Percentiles rank a stretch among this genome's conserved stretches.
Evolutionary conservation across 2,113 vertebrate species (phyloP).

Genomic region (Catagonus wagneri): DNA sequence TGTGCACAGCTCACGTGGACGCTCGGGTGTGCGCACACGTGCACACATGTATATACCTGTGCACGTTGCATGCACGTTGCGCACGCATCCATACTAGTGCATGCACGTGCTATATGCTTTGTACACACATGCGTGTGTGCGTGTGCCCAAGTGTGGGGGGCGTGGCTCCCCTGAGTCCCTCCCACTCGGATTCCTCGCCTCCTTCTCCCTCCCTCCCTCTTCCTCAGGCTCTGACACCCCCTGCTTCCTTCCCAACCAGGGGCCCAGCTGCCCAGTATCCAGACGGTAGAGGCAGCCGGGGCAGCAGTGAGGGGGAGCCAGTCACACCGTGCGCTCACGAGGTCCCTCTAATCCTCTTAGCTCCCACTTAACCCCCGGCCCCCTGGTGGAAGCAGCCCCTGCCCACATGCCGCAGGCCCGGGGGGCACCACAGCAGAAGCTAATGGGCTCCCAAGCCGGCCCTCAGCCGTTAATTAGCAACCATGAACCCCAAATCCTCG

Average conservation of each 20-base stretch:
- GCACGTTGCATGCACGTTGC: not conserved
- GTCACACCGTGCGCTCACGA: not conserved
- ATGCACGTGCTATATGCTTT: too few relatives aligned
- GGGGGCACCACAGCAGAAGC: not conserved
- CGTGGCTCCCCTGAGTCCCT: not conserved
- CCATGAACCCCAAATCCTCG: not conserved
- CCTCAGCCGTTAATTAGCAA: not conserved
- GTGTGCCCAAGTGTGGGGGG: accelerated
- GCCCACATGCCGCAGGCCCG: not conserved
- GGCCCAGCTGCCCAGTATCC: not conserved
- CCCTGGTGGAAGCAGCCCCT: not conserved
- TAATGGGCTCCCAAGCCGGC: not conserved
- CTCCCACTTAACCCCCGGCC: not conserved
- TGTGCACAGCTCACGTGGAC: not conserved
- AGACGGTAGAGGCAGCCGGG: not conserved
- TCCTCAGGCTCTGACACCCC: not conserved
- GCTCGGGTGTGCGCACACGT: not conserved
- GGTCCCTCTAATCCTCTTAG: constrained; percentile 50
- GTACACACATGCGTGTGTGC: accelerated
- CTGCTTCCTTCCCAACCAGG: not conserved
- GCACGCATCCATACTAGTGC: too few relatives aligned
- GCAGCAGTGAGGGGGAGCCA: not conserved
- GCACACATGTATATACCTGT: not conserved
- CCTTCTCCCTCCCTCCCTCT: not conserved
- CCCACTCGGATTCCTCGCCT: not conserved